Base-by-base conservation (phyloP, 2,113 vertebrate species). In the Seriola rivoliana region DNA sequence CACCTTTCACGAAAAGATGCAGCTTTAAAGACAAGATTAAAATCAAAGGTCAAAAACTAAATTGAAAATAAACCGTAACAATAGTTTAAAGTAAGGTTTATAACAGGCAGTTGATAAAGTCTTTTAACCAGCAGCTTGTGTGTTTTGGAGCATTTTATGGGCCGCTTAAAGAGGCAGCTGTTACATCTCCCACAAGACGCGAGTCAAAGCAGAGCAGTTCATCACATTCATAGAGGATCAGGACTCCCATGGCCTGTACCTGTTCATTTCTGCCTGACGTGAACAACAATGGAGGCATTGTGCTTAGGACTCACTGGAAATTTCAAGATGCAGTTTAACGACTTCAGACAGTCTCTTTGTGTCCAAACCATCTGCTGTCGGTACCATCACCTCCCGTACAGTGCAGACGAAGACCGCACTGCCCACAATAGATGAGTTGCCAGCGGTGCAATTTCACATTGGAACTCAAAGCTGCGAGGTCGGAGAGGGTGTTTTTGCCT, bases 61-160 rank as follows among this genome's bases (percentile, higher is more conserved):
- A 44, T 3, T 48, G 46, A 48, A 48, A 54, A 54, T 54, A 21
- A 54, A 21, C 7, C 21, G n/a, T 4, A 54, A 54, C 19, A 54
- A 54, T 54, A 54, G 3, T n/a, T 21, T 54, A n/a, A 3, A 50
- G 9, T 8, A 54, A 8, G 50, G 50, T 25, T 55, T 11, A 11
- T 55, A 55, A 23, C 54, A 55, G 12, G 23, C 54, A 57, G 21
- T 54, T 9, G 25, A 48, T 67, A 21, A 57, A 48, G 44, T n/a
- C 60, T 55, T 52, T 21, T 36, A 71, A 40, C 50, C 21, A 52
- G 34, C 32, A 17, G 48, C 12, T 3, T 32, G 38, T 38, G 38
- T 38, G 38, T 50, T 68, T 59, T 25, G 36, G 42, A 71, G 42
- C 52, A 60, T 34, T 85, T 80, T 64, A 69, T 14, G 10, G 38